Evolutionary conservation across 2,888 invertebrate genomes (phyloP).

Genomic region (Ochropleura leucogaster): DNA sequence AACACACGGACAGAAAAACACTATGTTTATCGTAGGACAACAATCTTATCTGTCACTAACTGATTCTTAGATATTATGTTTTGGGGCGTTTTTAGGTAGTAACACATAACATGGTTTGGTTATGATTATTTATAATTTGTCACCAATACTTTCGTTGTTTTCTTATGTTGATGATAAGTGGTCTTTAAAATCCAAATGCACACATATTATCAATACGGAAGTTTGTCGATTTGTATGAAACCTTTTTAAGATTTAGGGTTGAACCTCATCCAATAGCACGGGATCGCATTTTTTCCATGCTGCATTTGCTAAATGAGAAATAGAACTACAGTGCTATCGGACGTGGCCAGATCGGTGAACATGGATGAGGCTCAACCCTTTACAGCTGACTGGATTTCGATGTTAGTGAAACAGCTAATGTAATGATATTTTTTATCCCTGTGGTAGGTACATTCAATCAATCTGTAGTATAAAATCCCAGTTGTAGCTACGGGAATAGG

Average conservation of each 20-base stretch:
- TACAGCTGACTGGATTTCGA: not conserved
- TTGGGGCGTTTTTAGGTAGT: not conserved
- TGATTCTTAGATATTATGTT: slow-evolving; percentile 1
- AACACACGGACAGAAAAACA: not conserved
- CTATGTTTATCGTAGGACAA: not conserved
- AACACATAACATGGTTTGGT: not conserved
- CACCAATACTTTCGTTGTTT: not conserved
- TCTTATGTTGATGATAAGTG: not conserved
- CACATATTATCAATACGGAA: not conserved
- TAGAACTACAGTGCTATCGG: not conserved
- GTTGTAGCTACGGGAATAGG: not conserved
- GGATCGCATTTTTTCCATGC: not conserved
- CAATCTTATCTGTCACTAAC: not conserved
- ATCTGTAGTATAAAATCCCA: not conserved
- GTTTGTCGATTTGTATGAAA: not conserved
- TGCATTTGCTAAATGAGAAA: not conserved
- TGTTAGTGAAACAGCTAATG: no score
- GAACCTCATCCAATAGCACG: not conserved
- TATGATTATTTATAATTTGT: not conserved
- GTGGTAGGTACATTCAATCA: not conserved
- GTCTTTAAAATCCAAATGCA: not conserved
- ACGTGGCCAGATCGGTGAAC: not conserved
- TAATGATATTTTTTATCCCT: not conserved
- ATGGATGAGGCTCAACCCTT: not conserved
- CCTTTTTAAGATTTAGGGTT: not conserved